Evolutionary conservation across 2,113 vertebrate genomes (phyloP).

Genomic region (Sinocyclocheilus anshuiensis): DNA sequence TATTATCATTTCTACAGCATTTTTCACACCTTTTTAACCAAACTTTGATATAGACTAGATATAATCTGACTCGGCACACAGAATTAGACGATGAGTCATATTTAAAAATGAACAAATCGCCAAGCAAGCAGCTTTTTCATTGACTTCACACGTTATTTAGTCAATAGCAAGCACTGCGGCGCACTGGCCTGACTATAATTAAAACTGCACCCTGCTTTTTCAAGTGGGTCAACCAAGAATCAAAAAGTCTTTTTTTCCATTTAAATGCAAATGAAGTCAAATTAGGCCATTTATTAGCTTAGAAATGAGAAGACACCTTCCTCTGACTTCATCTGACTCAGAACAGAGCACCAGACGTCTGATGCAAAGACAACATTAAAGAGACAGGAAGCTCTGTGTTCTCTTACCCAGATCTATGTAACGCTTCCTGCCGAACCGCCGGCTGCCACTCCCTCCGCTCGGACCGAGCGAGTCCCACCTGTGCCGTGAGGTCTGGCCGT

Average conservation of each 20-base stretch:
- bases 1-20: background rate
- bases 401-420: constrained; percentile 88
- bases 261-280: constrained; percentile 42
- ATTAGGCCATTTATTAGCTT: constrained; percentile 31
- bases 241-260: constrained; percentile 8
- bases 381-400: background rate
- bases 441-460: constrained; percentile 76
- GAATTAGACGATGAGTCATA: background rate
- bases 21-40: background rate
- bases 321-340: constrained; percentile 18
- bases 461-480: constrained; percentile 80
- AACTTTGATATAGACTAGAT: background rate
- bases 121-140: constrained; percentile 1
- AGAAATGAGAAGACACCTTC: constrained; percentile 20
- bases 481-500: constrained; percentile 77
- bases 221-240: constrained; percentile 25
- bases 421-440: constrained; percentile 88
- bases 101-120: constrained; percentile 3
- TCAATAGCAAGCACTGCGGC: constrained; percentile 14
- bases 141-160: background rate
- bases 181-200: constrained; percentile 12
- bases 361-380: background rate
- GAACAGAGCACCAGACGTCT: constrained; percentile 5
- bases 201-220: constrained; percentile 12
- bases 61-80: background rate